These are phyloP conservation scores for Ferdinandea cuprea DNA, from an alignment of 2,888 invertebrate genomes.

Conservation along the genomic window DNA sequence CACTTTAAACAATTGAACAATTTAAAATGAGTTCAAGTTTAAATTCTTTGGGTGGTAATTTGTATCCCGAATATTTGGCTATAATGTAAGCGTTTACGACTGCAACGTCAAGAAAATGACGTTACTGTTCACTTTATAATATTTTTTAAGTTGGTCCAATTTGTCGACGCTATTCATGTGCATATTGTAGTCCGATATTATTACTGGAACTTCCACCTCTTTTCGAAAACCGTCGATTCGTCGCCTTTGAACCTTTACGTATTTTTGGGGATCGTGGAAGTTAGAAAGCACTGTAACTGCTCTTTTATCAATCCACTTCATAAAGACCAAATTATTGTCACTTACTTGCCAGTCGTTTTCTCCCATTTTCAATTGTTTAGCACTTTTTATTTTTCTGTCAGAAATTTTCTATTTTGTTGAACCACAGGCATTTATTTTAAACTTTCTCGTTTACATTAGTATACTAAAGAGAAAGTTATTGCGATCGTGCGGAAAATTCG, in stretches of 20 bases:
- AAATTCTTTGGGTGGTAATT: constrained; percentile 13
- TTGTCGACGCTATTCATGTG: constrained; percentile 8
- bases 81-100: not conserved
- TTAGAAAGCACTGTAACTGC: constrained; percentile 20
- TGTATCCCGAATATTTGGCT: constrained; percentile 15
- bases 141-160: constrained; percentile 17
- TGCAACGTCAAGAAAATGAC: constrained; percentile 7
- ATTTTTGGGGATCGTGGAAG: constrained; percentile 11
- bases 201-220: constrained; percentile 20
- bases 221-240: constrained; percentile 19
- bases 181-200: constrained; percentile 17
- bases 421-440: too few species aligned
- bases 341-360: constrained; percentile 20
- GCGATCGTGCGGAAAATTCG: too few species aligned
- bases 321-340: constrained; percentile 23
- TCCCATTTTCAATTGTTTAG: constrained; percentile 7
- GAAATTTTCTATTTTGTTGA: constrained; percentile 16
- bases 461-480: too few species aligned
- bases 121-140: constrained; percentile 10
- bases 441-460: too few species aligned
- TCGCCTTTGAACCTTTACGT: constrained; percentile 19
- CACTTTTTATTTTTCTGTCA: constrained; percentile 1
- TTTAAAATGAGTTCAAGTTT: not conserved
- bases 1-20: too few species aligned
- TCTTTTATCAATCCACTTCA: constrained; percentile 27